A percentile compares a stretch with the other conserved stretches of the same genome.
Conservation (phyloP, 53 echinoderm and acorn worm species). For the Patiria pectinifera region DNA sequence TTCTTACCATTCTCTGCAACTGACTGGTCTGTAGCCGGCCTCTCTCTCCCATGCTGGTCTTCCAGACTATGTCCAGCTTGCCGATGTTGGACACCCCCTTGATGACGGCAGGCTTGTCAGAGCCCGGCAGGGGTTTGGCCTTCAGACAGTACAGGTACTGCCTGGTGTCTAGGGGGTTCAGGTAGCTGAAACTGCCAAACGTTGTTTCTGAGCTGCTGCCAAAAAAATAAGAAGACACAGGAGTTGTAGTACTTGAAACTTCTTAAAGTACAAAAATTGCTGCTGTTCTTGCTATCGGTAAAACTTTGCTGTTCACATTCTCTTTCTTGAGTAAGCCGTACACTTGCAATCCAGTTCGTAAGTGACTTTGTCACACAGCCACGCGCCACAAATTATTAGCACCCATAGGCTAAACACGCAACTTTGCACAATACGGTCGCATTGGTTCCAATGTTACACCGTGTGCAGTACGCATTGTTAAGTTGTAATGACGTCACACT, state of each 20-base stretch:
- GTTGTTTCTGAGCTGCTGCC: conserved; percentile 67
- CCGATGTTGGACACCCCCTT: conserved; percentile 99
- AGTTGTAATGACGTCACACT: no score
- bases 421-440: no score
- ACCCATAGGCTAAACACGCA: no score
- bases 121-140: conserved; percentile 83
- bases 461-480: no score
- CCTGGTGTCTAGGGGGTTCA: conserved; percentile 97
- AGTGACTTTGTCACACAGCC: no score
- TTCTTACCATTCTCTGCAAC: conserved; percentile 91
- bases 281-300: no score
- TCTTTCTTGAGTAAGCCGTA: no score
- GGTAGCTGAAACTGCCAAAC: conserved; percentile 89
- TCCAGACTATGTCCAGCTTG: conserved; percentile 99
- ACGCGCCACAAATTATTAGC: no score
- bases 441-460: no score
- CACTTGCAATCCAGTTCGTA: no score
- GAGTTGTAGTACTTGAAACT: not conserved
- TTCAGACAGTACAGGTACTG: conserved; percentile 98
- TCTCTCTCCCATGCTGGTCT: conserved; percentile 95
- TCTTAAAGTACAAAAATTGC: no score
- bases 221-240: not conserved
- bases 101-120: conserved; percentile 80
- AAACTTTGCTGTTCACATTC: no score
- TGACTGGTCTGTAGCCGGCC: conserved; percentile 98